These are phyloP conservation scores for Hermaeophaga mercurialis DNA, from an alignment of 2,888 invertebrate genomes.

Conservation along the genomic window DNA sequence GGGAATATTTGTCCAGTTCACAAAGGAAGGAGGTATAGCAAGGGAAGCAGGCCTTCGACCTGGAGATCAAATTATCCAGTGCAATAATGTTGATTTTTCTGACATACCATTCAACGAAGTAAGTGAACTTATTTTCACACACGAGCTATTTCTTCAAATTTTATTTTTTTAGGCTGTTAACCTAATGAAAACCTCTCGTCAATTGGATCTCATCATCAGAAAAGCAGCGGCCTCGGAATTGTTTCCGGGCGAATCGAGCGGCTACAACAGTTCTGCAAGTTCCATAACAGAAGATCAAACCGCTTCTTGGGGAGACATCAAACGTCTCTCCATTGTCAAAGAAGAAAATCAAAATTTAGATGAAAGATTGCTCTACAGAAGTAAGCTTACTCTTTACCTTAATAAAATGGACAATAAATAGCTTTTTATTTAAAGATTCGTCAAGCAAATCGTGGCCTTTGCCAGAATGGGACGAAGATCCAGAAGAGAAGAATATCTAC, in stretches of 20 bases:
- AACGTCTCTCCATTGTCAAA: constrained; percentile 74
- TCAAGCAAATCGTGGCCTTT: constrained; percentile 52
- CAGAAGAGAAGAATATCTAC: constrained; percentile 62
- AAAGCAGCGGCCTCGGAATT: constrained; percentile 80
- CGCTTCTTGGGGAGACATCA: constrained; percentile 69
- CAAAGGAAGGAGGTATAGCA: constrained; percentile 87
- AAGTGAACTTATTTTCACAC: constrained; percentile 39
- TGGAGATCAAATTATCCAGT: constrained; percentile 89
- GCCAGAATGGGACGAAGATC: constrained; percentile 65
- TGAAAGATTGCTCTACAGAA: constrained; percentile 45
- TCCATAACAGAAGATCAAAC: constrained; percentile 78
- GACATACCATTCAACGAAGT: constrained; percentile 83
- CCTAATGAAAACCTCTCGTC: constrained; percentile 77
- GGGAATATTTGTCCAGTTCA: constrained; percentile 88
- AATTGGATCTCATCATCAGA: constrained; percentile 75
- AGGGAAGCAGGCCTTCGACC: constrained; percentile 85
- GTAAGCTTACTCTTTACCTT: no score
- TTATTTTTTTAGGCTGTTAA: constrained; percentile 69
- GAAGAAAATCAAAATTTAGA: constrained; percentile 64
- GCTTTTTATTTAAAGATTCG: no score
- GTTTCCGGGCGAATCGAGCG: constrained; percentile 81
- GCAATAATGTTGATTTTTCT: constrained; percentile 80
- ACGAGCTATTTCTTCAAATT: not conserved
- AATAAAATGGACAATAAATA: no score
- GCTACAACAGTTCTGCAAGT: constrained; percentile 84